phyloP scores from a whole-genome alignment of 2,888 invertebrate species.

The Bursaphelenchus okinawaensis region DNA sequence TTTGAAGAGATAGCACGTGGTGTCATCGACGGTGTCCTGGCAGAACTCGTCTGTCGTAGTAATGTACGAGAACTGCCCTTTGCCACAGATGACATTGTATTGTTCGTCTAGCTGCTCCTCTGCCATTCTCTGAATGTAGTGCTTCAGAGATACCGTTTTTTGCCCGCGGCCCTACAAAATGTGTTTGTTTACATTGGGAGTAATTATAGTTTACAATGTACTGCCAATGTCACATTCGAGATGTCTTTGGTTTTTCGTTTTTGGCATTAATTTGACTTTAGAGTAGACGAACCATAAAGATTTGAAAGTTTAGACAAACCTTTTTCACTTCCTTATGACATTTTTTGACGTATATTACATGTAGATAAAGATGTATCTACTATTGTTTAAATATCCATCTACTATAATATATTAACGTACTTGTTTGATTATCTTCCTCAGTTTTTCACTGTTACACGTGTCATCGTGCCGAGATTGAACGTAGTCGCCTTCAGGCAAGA shows the following conservation, averaged over 20 bases:
- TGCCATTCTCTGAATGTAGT: constrained; percentile 23
- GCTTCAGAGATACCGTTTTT: constrained; percentile 11
- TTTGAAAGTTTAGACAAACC: too few species aligned
- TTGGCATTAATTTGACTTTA: too few species aligned
- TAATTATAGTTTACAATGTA: constrained; percentile 15
- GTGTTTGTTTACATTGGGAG: neutral
- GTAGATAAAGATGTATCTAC: too few species aligned
- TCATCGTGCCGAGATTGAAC: constrained; percentile 11
- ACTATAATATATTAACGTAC: constrained; percentile 7
- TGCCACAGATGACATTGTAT: constrained; percentile 28
- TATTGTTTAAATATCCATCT: too few species aligned
- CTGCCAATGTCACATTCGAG: too few species aligned
- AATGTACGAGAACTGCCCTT: constrained; percentile 33
- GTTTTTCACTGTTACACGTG: constrained; percentile 28
- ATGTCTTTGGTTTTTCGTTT: too few species aligned
- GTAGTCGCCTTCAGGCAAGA: neutral
- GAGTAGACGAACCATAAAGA: too few species aligned
- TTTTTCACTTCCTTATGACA: too few species aligned
- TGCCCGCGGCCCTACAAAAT: neutral
- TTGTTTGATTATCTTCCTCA: constrained; percentile 19
- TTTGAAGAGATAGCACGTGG: constrained; percentile 24
- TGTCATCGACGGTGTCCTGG: constrained; percentile 23
- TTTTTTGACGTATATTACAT: too few species aligned
- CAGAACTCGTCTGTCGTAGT: constrained; percentile 34
- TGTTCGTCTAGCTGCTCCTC: constrained; percentile 17